Conservation (phyloP, 2,888 invertebrate species). For the Habroteleia sp. region DNA sequence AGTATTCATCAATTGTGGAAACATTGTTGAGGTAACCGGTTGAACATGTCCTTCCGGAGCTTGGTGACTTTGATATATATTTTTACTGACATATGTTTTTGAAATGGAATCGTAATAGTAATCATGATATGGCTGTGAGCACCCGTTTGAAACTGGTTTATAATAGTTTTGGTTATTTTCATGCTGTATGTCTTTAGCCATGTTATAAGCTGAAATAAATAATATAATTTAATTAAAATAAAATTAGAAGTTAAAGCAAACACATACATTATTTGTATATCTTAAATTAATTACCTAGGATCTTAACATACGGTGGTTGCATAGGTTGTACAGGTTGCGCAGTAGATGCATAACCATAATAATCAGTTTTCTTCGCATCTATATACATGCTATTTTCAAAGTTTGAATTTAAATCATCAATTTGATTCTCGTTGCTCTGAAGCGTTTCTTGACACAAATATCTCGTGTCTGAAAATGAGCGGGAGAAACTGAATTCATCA, state of each 20-base stretch:
- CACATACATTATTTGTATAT: too few species aligned
- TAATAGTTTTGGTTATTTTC: background rate
- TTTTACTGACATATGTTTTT: background rate
- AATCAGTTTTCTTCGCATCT: conserved; percentile 9
- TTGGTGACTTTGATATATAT: background rate
- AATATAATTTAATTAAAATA: background rate
- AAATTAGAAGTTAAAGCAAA: too few species aligned
- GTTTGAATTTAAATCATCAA: conserved; percentile 24
- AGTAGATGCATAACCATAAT: background rate
- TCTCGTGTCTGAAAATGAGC: conserved; percentile 7
- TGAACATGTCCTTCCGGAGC: conserved; percentile 2
- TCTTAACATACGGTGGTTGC: conserved; percentile 1
- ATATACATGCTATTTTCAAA: conserved; percentile 27
- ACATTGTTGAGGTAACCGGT: background rate
- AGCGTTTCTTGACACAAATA: conserved; percentile 3
- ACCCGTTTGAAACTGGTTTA: background rate
- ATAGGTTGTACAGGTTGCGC: background rate
- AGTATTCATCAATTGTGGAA: background rate
- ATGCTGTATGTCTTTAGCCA: background rate
- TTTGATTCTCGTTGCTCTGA: conserved; percentile 15
- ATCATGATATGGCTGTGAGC: background rate
- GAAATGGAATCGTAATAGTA: conserved; percentile 2
- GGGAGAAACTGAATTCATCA: conserved; percentile 47
- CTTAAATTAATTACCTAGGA: conserved; percentile 18
- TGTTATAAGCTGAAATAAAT: background rate